phyloP scores from a whole-genome alignment of 2,797 vertebrate genomes.

The Thripadectes ignobilis region DNA sequence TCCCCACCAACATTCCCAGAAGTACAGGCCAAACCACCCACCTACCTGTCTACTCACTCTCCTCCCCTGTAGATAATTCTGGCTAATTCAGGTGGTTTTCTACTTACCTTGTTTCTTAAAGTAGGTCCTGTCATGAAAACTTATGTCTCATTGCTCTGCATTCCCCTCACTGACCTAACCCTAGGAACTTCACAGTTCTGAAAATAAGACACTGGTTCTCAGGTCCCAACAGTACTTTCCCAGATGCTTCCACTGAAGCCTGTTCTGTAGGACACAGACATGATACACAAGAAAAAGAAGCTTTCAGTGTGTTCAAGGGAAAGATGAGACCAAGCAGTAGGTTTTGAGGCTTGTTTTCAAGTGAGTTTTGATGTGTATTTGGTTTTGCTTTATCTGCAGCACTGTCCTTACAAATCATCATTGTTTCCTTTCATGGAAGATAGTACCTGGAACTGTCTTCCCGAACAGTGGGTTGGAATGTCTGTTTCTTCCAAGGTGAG shows the following conservation, averaged over 20 bases:
- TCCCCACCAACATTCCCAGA: rapidly evolving
- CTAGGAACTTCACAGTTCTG: not conserved
- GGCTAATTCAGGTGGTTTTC: not conserved
- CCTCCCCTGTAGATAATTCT: not conserved
- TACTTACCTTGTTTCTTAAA: not conserved
- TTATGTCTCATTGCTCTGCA: rapidly evolving
- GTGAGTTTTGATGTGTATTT: not conserved
- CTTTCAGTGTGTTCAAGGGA: not conserved
- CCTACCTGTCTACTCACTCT: not conserved
- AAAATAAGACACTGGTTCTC: not conserved
- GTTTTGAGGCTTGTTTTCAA: not conserved
- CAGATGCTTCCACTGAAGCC: not conserved
- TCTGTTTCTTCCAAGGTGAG: not conserved
- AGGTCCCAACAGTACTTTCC: not conserved
- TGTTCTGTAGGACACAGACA: not conserved
- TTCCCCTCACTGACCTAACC: not conserved
- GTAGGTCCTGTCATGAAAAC: not conserved
- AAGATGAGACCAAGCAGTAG: not conserved
- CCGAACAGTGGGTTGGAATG: not conserved
- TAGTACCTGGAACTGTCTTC: not conserved
- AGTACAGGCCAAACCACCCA: not conserved
- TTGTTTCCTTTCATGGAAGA: not conserved
- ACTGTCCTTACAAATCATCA: slow-evolving; percentile 5
- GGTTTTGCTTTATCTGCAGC: not conserved
- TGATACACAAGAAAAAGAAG: not conserved